Evolutionary conservation across 2,113 vertebrate genomes (phyloP), one percentile per base, ranked within the genome.

Genomic region (Leuciscus idus): DNA sequence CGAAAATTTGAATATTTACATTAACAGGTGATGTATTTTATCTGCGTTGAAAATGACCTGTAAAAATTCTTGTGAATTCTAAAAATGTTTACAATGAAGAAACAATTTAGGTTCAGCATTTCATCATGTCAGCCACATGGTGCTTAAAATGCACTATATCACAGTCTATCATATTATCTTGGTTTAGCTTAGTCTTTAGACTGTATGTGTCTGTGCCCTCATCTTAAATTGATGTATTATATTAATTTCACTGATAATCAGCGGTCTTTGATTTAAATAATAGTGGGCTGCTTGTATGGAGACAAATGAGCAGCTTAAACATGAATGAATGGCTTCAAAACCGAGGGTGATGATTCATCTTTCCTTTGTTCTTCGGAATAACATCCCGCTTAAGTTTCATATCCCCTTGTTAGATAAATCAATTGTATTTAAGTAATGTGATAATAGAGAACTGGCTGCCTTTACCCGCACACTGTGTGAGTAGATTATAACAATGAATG

Each of bases 351-450:
- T 30, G 55, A 61, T 79, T 52, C 52, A 36, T 85, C 52, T 85
- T 83, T 30, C 55, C 64, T 72, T 19, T 68, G 57, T 50, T 84
- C 64, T 59, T 62, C 77, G 55, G 70, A 55, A 82, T 75, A 84
- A 87, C 28, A 61, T 84, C 57, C 62, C 26, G 15, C 19, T 59
- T 87, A 76, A 82, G 74, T 84, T 85, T 43, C 83, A 85, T 55
- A 72, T 86, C 19, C 61, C n/a, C 21, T 89, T 77, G 33, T 79
- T 68, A 74, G 88, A 81, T 75, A 84, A 89, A 87, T 87, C 82
- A 86, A 85, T 80, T 82, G 78, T 73, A 84, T 80, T 86, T 81
- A 87, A 88, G 73, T 88, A 88, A 90, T 83, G 80, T 87, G 76
- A 88, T 90, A 85, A 88, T 70, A 83, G 74, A 73, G 26, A 84